Percentiles rank a stretch among this genome's conserved stretches.
phyloP scores from a whole-genome alignment of 2,888 invertebrate genomes.

The Hirtodrosophila trivittata region DNA sequence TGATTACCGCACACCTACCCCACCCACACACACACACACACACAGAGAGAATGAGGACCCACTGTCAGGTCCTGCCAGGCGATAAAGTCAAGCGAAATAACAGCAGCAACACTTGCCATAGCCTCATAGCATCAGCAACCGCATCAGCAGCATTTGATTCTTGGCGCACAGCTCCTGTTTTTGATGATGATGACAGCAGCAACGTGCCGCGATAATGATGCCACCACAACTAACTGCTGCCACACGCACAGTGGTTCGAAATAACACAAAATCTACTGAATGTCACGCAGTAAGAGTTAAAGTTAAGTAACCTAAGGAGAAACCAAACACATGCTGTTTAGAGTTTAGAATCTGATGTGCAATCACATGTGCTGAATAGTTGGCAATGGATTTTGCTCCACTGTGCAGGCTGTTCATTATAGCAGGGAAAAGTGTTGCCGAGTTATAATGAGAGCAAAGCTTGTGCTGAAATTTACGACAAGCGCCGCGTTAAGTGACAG shows the following conservation, averaged over 20 bases:
- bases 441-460: constrained; percentile 72
- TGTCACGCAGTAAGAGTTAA: too few species aligned
- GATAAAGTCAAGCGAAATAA: constrained; percentile 69
- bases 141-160: constrained; percentile 25
- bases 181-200: constrained; percentile 71
- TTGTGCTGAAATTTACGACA: constrained; percentile 61
- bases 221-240: constrained; percentile 10
- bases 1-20: constrained; percentile 45
- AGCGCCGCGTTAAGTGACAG: constrained; percentile 53
- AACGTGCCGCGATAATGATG: constrained; percentile 58
- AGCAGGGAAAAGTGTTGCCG: constrained; percentile 61
- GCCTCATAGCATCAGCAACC: constrained; percentile 4
- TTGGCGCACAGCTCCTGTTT: constrained; percentile 41
- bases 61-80: constrained; percentile 27
- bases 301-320: too few species aligned
- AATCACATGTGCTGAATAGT: too few species aligned
- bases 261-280: not conserved
- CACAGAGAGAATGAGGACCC: not conserved
- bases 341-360: not conserved
- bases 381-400: constrained; percentile 21
- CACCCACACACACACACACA: not conserved
- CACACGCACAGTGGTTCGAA: constrained; percentile 18
- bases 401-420: constrained; percentile 54
- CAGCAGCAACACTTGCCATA: constrained; percentile 57
- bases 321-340: not conserved